Base-by-base conservation (phyloP, 2,113 vertebrate species). In the Oreochromis tanganicae region DNA sequence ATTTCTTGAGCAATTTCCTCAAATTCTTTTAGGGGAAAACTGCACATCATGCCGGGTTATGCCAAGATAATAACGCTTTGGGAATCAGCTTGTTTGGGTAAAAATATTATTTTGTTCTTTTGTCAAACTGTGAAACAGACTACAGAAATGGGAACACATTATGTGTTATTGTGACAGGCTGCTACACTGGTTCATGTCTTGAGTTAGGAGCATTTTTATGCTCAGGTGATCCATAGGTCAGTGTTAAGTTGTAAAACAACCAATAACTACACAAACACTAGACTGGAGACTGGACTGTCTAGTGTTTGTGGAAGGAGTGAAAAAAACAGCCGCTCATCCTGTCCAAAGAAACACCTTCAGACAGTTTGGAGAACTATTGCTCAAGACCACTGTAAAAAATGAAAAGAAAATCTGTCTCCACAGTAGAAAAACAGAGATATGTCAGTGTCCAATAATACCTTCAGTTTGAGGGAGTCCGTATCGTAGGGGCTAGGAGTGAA, bases 401-500 rank as follows among this genome's bases (percentile, higher is more conserved):
- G 1, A 24, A 21, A 14, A 71, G 2, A 71, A 71, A 73, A 14
- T 73, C 66, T 73, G n/a, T 7, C 66, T 73, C 21, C n/a, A 9
- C 4, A 16, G 1, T 43, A 43, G 2, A 41, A 71, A 71, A 71
- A 71, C 19, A 48, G 14, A 29, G 21, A 48, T 48, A 75, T 48
- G 6, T 50, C 11, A 52, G 6, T 8, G 27, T n/a, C 1, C 17
- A 52, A 8, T 32, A 78, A 34, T 78, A 89, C 99, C 98, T 99
- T 99, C 43, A 99, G 97, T 93, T 99, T 99, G 82, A 99, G 97
- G 1, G 99, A 99, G 95, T 99, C 99, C 0, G 97, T 97, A 94
- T 99, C 99, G 1, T 99, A 99, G 19, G 99, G 99, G 89, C 98
- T 99, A 3, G 99, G 99, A n/a, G 98, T 99, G 94, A 99, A 99